Conservation (phyloP, 2,797 vertebrate species). For the Sus cebifrons region DNA sequence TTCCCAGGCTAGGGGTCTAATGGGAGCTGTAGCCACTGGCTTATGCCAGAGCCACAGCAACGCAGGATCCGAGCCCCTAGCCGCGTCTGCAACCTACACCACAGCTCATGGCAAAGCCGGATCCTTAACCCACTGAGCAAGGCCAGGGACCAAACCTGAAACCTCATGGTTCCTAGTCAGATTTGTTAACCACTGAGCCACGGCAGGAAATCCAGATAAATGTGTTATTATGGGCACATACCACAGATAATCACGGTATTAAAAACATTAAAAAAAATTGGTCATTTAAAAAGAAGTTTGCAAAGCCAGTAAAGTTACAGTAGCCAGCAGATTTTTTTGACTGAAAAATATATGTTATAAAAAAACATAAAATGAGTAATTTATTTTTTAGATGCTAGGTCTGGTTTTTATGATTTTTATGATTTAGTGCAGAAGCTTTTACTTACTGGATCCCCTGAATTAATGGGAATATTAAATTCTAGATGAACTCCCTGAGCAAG, state of each 20-base stretch:
- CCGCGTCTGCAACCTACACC: too few species aligned
- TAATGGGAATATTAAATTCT: constrained; percentile 70
- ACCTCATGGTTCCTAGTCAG: too few species aligned
- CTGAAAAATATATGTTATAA: neutral
- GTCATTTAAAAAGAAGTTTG: constrained; percentile 71
- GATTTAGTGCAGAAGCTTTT: neutral
- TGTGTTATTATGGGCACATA: neutral
- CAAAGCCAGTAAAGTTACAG: constrained; percentile 50
- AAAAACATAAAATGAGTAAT: constrained; percentile 33
- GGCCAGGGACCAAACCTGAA: too few species aligned
- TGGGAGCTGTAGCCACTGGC: too few species aligned
- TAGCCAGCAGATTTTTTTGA: constrained; percentile 27
- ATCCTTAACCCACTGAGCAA: too few species aligned
- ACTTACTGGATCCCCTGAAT: constrained; percentile 22
- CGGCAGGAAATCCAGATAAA: neutral
- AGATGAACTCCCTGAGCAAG: constrained; percentile 47
- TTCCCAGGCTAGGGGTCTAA: too few species aligned
- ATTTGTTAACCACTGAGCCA: too few species aligned
- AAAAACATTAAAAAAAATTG: constrained; percentile 43
- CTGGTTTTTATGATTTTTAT: constrained; percentile 53
- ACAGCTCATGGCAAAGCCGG: too few species aligned
- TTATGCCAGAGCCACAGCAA: too few species aligned
- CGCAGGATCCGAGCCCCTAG: too few species aligned
- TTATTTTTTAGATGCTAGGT: constrained; percentile 62
- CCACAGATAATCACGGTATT: constrained; percentile 23